Evolutionary conservation across 1,140 invertebrate species (phyloP), one percentile per base, ranked within the genome.

Genomic region (Rhynchophorus ferrugineus): DNA sequence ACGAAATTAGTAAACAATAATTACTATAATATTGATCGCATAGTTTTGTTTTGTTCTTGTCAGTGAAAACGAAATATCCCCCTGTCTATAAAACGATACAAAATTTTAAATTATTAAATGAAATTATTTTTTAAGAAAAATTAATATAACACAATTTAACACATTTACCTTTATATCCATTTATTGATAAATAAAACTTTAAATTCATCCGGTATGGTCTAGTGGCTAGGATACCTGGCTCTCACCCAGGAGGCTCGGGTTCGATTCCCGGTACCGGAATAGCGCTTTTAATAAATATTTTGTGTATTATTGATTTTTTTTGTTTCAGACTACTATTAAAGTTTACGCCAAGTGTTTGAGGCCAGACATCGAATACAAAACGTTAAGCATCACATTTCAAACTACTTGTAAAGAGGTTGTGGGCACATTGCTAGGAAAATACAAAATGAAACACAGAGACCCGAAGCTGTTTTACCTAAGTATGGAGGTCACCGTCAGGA

Each of bases 301-400:
- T n/a, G n/a, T n/a, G n/a, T n/a, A n/a, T 3, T 3, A 44, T 44
- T 61, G 55, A 52, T 60, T 61, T 58, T 68, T 67, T 60, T 64
- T 62, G 21, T 79, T 79, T 2, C 83, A 94, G 89, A 89, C 87
- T 16, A 89, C 89, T 1, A 88, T 95, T 47, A 91, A 93, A 73
- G 87, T 95, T 35, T 93, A 88, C 69, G 88, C 90, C 1, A 84
- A 83, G 58, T 90, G 89, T 64, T 75, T 95, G 49, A 80, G 90
- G 29, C 81, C 88, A 1, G 91, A 94, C 71, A 92, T 95, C 65
- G 89, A 94, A 67, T 95, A 94, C 78, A 94, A 94, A 72, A 94
- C 91, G 0, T 70, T 94, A 39, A 83, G 86, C 44, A 88, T 94
- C 42, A 87, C 84, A 3, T 87, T 84, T 70, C 81, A 88, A 57